Evolutionary conservation across 1,140 invertebrate species (phyloP).

Genomic region (Drusus annulatus): DNA sequence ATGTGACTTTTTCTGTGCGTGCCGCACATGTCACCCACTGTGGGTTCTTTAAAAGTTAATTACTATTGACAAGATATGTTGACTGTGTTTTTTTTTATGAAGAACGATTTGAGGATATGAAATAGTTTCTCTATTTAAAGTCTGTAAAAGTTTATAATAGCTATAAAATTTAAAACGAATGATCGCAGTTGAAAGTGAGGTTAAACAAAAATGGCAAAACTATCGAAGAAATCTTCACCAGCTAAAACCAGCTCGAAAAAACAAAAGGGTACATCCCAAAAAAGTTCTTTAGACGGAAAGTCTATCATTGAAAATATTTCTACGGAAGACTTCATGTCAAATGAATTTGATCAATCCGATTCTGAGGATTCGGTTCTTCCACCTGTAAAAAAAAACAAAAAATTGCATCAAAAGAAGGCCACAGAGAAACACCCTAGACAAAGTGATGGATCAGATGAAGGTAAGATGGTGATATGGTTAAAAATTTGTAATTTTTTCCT

Average conservation of each 20-base stretch:
- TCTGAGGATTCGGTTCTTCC: conserved; percentile 13
- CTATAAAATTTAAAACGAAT: too few species aligned
- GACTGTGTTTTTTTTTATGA: too few species aligned
- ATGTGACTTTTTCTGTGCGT: too few species aligned
- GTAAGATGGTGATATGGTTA: not conserved
- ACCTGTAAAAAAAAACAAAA: not conserved
- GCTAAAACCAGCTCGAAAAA: conserved; percentile 1
- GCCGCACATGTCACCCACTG: too few species aligned
- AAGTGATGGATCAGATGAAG: conserved; percentile 1
- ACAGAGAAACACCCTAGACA: not conserved
- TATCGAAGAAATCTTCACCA: not conserved
- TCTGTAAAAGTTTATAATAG: too few species aligned
- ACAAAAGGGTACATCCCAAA: not conserved
- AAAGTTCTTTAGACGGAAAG: not conserved
- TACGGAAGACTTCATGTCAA: conserved; percentile 19
- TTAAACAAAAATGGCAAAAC: conserved; percentile 2
- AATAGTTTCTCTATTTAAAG: too few species aligned
- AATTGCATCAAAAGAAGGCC: not conserved
- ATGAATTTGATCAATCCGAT: conserved; percentile 12
- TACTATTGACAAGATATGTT: too few species aligned
- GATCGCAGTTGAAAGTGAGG: too few species aligned
- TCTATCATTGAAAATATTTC: conserved; percentile 1
- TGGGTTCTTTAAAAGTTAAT: too few species aligned
- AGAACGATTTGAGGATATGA: too few species aligned
- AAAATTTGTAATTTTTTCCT: too few species aligned